A percentile compares a stretch with the other conserved stretches of the same genome.
phyloP scores from a whole-genome alignment of 2,888 invertebrate genomes.

The Nemurella pictetii region DNA sequence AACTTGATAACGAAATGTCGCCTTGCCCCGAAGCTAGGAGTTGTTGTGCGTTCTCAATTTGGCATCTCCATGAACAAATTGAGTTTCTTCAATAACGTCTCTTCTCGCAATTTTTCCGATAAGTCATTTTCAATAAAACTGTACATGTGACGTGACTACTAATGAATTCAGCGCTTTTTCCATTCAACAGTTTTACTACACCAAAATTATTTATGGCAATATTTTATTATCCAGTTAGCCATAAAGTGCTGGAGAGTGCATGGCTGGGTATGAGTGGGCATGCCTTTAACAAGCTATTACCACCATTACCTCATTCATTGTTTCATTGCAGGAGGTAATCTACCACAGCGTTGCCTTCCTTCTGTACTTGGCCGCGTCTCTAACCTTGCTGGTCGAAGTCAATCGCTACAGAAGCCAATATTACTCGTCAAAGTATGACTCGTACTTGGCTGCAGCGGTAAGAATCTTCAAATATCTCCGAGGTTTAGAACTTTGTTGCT shows the following conservation, averaged over 20 bases:
- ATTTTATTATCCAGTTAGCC: neutral
- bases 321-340: constrained; percentile 70
- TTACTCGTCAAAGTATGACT: constrained; percentile 58
- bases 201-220: neutral
- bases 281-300: neutral
- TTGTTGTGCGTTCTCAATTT: neutral
- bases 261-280: neutral
- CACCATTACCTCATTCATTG: neutral
- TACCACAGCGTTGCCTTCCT: constrained; percentile 77
- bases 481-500: no score
- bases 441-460: constrained; percentile 73
- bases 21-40: neutral
- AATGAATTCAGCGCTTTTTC: neutral
- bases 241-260: neutral
- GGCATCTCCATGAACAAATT: neutral
- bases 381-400: constrained; percentile 69
- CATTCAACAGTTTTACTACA: neutral
- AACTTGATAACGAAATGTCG: neutral
- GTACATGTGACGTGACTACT: neutral
- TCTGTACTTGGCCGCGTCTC: constrained; percentile 70
- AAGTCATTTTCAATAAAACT: no score
- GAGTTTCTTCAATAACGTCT: no score
- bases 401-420: constrained; percentile 49
- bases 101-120: no score
- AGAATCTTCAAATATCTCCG: no score